Evolutionary conservation across 1,140 invertebrate species (phyloP), one percentile per base, ranked within the genome.

Genomic region (Procambarus virginalis): DNA sequence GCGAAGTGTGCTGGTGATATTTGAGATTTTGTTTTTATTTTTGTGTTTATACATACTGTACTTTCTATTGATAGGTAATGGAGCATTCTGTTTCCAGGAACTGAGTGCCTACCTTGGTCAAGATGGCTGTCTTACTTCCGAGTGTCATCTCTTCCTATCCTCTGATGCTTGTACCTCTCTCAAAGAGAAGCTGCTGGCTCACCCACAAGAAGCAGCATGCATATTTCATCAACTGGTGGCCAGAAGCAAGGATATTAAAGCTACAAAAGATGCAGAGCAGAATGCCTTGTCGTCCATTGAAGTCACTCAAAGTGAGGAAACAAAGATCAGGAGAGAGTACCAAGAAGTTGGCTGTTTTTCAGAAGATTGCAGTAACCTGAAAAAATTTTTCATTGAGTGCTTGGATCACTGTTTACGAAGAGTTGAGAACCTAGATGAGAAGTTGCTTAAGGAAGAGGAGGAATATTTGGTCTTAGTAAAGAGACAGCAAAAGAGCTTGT

Each of bases 151-250:
- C 10, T 49, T n/a, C 2, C 81, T 89, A 12, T 89, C 88, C 17
- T 34, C 46, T 49, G 88, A 84, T 45, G 75, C 88, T 45, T 34
- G 20, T 46, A 58, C 82, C 20, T 58, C 88, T 34, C 60, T 89
- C 45, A 84, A 82, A 45, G 88, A 89, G n/a, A 89, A 89, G 51
- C 88, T 89, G 14, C 46, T 89, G 88, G 8, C 75, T 3, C 75
- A 68, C 68, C 88, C 88, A 49, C 73, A 51, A 17, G 88, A 83
- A 77, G 73, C 88, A n/a, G 73, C 88, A 70, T 77, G 49, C 10
- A 17, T 89, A 10, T 68, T 89, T 46, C 64, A 78, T 22, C 22
- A 68, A 45, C 73, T 89, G 6, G 81, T 68, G 1, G 58, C 45
- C n/a, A 64, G 45, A 12, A 51, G 48, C 58, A 79, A 58, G 12